These are phyloP conservation scores for Eumerus sabulonum DNA, from an alignment of 2,888 invertebrate species.

Conservation along the genomic window DNA sequence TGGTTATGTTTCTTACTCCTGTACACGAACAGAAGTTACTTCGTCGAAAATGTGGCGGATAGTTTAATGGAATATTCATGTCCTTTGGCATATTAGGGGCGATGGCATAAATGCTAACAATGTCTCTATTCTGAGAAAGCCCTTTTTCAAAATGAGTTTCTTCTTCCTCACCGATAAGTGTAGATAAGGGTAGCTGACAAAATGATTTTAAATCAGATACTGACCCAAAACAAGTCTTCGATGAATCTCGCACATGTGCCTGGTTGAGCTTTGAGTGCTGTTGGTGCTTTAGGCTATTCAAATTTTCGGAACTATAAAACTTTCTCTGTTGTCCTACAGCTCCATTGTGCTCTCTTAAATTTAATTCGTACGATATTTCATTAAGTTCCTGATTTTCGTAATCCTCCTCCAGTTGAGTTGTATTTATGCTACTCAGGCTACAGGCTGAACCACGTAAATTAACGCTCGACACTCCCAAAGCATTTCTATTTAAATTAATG, in stretches of 20 bases:
- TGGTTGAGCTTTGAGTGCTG: conserved; percentile 75
- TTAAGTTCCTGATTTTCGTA: conserved; percentile 36
- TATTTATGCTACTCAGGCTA: conserved; percentile 78
- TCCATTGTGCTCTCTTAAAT: conserved; percentile 7
- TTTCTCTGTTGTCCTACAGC: conserved; percentile 74
- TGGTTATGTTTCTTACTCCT: conserved; percentile 81
- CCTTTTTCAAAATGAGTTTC: conserved; percentile 26
- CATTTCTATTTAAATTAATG: conserved; percentile 83
- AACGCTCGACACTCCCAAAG: conserved; percentile 80
- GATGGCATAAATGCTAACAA: neutral
- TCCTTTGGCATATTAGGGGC: conserved; percentile 8
- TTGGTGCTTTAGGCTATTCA: conserved; percentile 71
- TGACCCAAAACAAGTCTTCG: conserved; percentile 77
- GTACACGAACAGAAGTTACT: conserved; percentile 77
- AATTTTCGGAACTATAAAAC: conserved; percentile 78
- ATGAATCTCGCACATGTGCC: conserved; percentile 72
- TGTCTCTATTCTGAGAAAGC: neutral
- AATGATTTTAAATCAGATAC: conserved; percentile 78
- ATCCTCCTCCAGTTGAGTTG: conserved; percentile 61
- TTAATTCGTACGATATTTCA: conserved; percentile 13
- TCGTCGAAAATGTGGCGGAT: conserved; percentile 70
- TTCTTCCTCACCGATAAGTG: conserved; percentile 32
- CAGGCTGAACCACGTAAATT: conserved; percentile 80
- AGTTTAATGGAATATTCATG: conserved; percentile 17
- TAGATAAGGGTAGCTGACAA: conserved; percentile 33